Evolutionary conservation across 2,797 vertebrate genomes (phyloP).

Genomic region (Artibeus jamaicensis): DNA sequence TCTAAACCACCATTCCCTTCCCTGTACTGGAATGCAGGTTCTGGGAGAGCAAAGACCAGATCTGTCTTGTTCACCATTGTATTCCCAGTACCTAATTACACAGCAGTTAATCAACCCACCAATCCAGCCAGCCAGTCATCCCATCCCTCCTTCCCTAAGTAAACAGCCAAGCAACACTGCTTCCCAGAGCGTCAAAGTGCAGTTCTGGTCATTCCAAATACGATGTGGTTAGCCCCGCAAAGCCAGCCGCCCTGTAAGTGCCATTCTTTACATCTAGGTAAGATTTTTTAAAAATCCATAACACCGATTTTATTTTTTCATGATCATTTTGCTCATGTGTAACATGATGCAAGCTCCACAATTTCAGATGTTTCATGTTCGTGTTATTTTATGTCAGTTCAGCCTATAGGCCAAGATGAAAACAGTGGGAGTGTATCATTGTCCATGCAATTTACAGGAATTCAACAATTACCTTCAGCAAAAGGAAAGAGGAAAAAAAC

Average conservation of each 20-base stretch:
- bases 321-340: background rate
- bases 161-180: background rate
- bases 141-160: background rate
- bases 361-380: background rate
- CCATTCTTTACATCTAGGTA: background rate
- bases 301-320: background rate
- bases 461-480: constrained; percentile 1
- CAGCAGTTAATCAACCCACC: background rate
- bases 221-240: background rate
- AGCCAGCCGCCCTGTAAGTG: background rate
- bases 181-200: background rate
- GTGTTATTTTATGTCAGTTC: constrained; percentile 8
- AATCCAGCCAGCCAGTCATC: background rate
- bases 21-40: background rate
- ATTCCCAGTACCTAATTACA: background rate
- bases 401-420: background rate
- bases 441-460: background rate
- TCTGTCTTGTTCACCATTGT: background rate
- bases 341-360: background rate
- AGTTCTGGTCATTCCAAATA: background rate
- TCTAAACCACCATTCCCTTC: background rate
- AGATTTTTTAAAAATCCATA: background rate
- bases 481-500: background rate
- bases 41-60: background rate
- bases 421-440: background rate